Evolutionary conservation across 2,113 vertebrate species (phyloP).

Genomic region (Brachyhypopomus occidentalis): DNA sequence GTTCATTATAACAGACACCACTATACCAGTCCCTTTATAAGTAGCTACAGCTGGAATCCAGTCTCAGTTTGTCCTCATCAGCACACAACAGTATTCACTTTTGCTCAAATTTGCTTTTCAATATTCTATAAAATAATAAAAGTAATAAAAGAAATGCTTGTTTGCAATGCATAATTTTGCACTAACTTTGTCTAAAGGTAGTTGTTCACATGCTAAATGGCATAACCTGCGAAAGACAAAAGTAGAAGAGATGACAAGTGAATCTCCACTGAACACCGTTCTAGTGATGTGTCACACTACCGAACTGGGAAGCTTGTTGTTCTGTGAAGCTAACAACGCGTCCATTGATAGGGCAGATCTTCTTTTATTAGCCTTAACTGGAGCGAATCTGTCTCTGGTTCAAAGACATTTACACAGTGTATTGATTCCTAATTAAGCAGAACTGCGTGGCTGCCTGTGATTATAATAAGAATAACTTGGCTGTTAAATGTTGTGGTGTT

Average conservation of each 20-base stretch:
- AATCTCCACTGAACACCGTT: neutral
- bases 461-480: constrained; percentile 22
- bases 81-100: neutral
- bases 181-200: too few relatives aligned
- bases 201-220: neutral
- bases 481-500: neutral
- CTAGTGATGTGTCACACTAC: constrained; percentile 4
- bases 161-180: neutral
- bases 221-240: neutral
- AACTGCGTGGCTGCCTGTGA: constrained; percentile 17
- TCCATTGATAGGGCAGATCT: constrained; percentile 38
- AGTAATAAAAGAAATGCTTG: neutral
- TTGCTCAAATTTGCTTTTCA: neutral
- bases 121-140: neutral
- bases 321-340: neutral
- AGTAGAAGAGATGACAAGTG: constrained; percentile 24
- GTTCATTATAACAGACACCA: constrained; percentile 5
- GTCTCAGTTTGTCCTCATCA: constrained; percentile 20
- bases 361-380: constrained; percentile 16
- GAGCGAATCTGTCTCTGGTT: constrained; percentile 21
- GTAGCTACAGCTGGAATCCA: neutral
- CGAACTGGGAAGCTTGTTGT: constrained; percentile 32
- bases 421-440: constrained; percentile 24
- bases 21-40: constrained; percentile 1
- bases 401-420: constrained; percentile 31